These are phyloP conservation scores for Meles meles DNA, from an alignment of 2,113 vertebrate species.

Conservation along the genomic window DNA sequence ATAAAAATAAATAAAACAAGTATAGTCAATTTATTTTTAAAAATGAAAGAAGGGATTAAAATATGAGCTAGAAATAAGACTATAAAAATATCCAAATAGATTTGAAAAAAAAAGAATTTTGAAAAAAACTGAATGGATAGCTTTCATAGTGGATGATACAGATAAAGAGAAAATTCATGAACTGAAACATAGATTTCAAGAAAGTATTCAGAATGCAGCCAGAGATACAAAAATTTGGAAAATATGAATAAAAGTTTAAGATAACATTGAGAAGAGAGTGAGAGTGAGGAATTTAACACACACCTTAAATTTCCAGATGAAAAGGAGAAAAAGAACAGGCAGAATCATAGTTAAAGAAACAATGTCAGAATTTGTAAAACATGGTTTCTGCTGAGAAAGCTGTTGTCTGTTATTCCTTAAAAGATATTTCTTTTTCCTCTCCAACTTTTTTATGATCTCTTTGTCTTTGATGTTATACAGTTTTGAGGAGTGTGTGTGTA, in stretches of 20 bases:
- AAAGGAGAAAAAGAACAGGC: background rate
- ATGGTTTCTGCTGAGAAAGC: background rate
- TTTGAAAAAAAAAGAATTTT: background rate
- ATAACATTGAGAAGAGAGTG: background rate
- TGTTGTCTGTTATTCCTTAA: background rate
- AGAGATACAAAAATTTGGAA: background rate
- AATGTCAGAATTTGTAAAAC: background rate
- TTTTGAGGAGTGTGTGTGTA: background rate
- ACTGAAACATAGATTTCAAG: background rate
- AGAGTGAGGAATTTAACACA: background rate
- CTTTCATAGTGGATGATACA: background rate
- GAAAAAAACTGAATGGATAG: background rate
- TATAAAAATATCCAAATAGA: background rate
- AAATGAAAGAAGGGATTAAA: background rate
- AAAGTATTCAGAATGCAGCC: background rate
- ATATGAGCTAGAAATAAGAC: background rate
- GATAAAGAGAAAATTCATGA: background rate
- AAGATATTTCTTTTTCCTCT: background rate
- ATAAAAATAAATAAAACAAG: background rate
- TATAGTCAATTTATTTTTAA: background rate
- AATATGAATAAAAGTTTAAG: background rate
- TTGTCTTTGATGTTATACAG: background rate
- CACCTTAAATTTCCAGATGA: background rate
- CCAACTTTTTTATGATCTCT: background rate
- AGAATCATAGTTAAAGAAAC: background rate